Evolutionary conservation across 2,113 vertebrate species (phyloP), one percentile per base, ranked within the genome.

Genomic region (Clinocottus analis): DNA sequence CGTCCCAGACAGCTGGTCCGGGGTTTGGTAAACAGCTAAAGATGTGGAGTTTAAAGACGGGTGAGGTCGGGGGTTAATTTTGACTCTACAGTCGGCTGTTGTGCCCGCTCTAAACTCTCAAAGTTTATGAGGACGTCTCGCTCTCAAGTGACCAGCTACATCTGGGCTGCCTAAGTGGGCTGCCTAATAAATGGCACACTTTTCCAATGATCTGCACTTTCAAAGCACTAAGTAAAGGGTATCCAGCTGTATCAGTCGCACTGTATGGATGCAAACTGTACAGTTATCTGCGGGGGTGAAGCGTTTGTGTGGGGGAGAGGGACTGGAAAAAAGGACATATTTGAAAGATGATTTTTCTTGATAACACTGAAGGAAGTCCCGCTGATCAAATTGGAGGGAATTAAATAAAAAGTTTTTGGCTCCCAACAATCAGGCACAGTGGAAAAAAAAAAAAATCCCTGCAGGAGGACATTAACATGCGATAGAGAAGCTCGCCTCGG

Each of bases 381-480:
- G n/a, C 60, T n/a, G 71, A 76, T 77, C 39, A 66, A 58, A 81
- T 27, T 49, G 80, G 62, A n/a, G 73, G 66, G 49, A 85, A 61
- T 60, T 71, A 85, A 90, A 88, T 81, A 43, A 59, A 77, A 92
- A 93, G 89, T 93, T 64, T 92, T 88, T 83, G 84, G 80, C 80
- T 76, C 80, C 82, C 83, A 77, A 91, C 87, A 82, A 86, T 59
- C 53, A 64, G 79, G 43, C 67, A 72, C 63, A 72, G 82, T 78
- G 75, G 80, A 80, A 86, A 85, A 77, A 84, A 80, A 86, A 85
- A 77, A 84, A 84, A 92, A 71, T 89, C 89, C 82, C 86, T 65
- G 71, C 93, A 89, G 92, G 87, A 88, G 87, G 92, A 92, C 92
- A 90, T 92, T 93, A 91, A 90, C 86, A 92, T 92, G 89, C 74